A percentile compares a stretch with the other conserved stretches of the same genome.
Evolutionary conservation across 2,113 vertebrate genomes (phyloP).

Genomic region (Accipiter virgatus): DNA sequence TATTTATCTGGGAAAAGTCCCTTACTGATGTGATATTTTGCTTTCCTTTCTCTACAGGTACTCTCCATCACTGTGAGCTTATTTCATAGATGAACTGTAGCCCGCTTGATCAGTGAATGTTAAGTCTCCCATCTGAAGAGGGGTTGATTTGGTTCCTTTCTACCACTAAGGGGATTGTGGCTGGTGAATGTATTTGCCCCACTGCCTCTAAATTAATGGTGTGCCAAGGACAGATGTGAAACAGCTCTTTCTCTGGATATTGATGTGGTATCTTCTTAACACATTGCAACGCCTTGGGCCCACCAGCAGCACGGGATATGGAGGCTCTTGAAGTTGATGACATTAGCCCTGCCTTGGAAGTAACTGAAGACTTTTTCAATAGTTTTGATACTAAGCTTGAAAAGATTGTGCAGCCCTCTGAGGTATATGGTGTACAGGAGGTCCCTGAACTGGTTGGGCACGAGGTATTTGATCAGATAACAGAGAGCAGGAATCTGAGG

Average conservation of each 20-base stretch:
- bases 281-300: neutral
- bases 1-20: neutral
- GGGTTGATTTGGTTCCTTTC: neutral
- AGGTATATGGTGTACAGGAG: conserved; percentile 80
- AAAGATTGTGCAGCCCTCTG: conserved; percentile 74
- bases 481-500: conserved; percentile 70
- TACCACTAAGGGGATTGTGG: neutral
- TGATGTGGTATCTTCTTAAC: conserved; percentile 8
- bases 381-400: conserved; percentile 81
- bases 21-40: neutral
- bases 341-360: conserved; percentile 95
- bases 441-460: conserved; percentile 80
- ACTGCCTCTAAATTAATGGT: neutral
- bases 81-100: neutral
- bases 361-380: conserved; percentile 93
- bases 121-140: neutral
- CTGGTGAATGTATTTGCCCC: neutral
- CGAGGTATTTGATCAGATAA: conserved; percentile 63
- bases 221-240: neutral
- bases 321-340: conserved; percentile 93
- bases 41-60: conserved; percentile 63
- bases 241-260: neutral
- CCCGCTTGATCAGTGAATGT: neutral
- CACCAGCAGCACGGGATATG: conserved; percentile 67
- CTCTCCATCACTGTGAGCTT: neutral